These are phyloP conservation scores for Spinus olivaceus DNA, from an alignment of 2,797 vertebrate genomes.

Conservation along the genomic window DNA sequence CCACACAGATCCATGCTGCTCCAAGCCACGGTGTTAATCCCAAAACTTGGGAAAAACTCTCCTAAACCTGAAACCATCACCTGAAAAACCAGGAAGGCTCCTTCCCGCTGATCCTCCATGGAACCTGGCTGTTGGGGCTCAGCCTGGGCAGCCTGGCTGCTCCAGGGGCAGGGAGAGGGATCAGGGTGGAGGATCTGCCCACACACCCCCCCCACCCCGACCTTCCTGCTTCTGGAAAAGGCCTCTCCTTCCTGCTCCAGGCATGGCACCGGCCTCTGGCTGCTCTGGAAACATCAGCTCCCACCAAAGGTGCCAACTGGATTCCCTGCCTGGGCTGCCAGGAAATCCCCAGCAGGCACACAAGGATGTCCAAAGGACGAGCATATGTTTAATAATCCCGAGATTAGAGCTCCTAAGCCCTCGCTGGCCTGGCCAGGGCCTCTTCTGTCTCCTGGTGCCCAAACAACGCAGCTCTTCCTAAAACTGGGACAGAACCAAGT, in stretches of 20 bases:
- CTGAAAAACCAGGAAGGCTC: background rate
- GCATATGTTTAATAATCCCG: slow-evolving; percentile 7
- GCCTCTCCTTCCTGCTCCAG: background rate
- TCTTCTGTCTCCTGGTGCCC: background rate
- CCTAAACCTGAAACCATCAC: background rate
- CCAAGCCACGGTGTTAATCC: accelerated
- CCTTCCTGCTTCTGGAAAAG: background rate
- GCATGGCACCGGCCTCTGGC: accelerated
- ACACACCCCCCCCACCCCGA: background rate
- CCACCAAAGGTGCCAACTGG: background rate
- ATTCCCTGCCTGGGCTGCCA: background rate
- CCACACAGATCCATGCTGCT: accelerated
- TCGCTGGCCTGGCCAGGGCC: background rate
- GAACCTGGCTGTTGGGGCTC: background rate
- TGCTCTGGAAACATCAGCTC: background rate
- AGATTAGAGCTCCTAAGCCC: slow-evolving; percentile 15
- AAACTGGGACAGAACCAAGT: background rate
- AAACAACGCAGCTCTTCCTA: background rate
- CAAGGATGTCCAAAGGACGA: background rate
- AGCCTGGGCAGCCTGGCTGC: accelerated
- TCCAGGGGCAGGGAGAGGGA: too few species aligned
- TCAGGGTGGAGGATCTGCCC: background rate
- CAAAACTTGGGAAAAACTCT: background rate
- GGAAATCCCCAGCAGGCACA: background rate
- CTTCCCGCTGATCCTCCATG: accelerated